Conservation (phyloP, 2,113 vertebrate genomes). For the Atrichornis clamosus region DNA sequence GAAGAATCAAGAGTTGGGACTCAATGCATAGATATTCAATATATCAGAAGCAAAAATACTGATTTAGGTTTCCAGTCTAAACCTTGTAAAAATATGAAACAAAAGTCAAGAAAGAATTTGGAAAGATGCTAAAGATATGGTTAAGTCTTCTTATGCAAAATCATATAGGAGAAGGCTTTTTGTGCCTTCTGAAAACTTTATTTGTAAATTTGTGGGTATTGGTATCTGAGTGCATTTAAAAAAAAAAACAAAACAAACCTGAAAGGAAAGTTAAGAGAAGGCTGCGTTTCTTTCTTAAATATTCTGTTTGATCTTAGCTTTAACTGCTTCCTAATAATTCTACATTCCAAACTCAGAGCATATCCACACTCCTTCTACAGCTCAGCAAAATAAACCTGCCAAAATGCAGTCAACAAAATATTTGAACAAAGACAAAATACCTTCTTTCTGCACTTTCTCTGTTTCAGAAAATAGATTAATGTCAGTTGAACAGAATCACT, state of each 20-base stretch:
- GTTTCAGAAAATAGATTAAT: neutral
- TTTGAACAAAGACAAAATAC: neutral
- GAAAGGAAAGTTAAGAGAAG: neutral
- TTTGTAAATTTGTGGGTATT: neutral
- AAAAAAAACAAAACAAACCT: neutral
- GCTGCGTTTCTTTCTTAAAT: neutral
- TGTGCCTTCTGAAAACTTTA: neutral
- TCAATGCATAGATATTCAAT: neutral
- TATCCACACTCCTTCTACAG: neutral
- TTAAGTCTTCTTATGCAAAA: neutral
- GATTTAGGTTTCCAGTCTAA: neutral
- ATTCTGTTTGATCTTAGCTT: neutral
- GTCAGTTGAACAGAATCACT: neutral
- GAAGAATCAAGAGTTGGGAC: neutral
- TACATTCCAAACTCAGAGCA: neutral
- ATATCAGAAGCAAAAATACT: neutral
- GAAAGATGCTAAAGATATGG: neutral
- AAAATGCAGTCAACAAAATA: neutral
- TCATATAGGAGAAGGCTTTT: neutral
- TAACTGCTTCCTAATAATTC: neutral
- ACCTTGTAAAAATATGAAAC: neutral
- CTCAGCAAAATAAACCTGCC: neutral
- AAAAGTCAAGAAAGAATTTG: neutral
- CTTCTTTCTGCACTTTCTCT: neutral
- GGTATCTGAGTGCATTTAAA: neutral